A percentile compares a stretch with the other conserved stretches of the same genome.
phyloP scores from a whole-genome alignment of 2,113 vertebrate species.

The Barnardius zonarius region DNA sequence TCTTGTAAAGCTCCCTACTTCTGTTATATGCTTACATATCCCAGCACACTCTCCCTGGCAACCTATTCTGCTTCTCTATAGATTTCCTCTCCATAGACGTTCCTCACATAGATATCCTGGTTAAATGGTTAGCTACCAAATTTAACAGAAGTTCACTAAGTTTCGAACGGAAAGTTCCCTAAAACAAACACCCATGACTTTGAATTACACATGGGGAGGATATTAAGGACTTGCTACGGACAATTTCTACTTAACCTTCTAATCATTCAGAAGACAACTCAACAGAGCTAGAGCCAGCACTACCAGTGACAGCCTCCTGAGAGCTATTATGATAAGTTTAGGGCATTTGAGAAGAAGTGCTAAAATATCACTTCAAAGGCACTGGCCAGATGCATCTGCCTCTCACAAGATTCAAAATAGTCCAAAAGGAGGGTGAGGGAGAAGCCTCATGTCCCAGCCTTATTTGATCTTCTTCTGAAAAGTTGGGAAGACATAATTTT shows the following conservation, averaged over 20 bases:
- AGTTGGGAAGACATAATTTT: not conserved
- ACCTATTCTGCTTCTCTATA: not conserved
- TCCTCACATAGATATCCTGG: not conserved
- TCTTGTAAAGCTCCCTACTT: not conserved
- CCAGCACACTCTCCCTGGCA: not conserved
- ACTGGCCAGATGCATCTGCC: not conserved
- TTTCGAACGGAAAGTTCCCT: not conserved
- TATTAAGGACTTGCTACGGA: not conserved
- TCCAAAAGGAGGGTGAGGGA: not conserved
- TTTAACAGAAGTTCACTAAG: not conserved
- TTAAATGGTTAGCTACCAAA: not conserved
- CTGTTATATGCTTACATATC: not conserved
- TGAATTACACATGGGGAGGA: not conserved
- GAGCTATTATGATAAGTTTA: not conserved
- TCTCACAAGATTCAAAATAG: not conserved
- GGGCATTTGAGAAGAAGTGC: not conserved
- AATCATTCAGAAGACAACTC: not conserved
- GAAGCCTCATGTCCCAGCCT: not conserved
- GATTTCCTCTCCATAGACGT: not conserved
- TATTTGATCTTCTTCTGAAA: not conserved
- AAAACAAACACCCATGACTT: not conserved
- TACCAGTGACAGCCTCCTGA: not conserved
- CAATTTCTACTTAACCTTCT: not conserved
- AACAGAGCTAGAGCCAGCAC: not conserved
- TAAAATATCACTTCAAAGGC: not conserved